Evolutionary conservation across 2,888 invertebrate genomes (phyloP), one percentile per base, ranked within the genome.

Genomic region (Hirtodrosophila cameraria): DNA sequence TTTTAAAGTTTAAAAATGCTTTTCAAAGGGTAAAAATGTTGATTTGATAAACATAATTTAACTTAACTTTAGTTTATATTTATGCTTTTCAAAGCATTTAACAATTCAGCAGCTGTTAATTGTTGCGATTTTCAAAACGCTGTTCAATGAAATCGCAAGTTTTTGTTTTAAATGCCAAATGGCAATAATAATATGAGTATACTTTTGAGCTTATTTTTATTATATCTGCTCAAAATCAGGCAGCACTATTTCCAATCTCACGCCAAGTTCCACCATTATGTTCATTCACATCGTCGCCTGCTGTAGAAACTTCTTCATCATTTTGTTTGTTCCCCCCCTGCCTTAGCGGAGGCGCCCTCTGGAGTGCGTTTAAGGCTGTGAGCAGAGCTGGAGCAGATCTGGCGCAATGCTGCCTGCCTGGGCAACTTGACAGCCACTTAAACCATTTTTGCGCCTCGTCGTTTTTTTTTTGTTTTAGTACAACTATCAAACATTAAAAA

Each of bases 401-500:
- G 18, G 27, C 33, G 52, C 60, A 15, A 20, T 23, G 48, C 27
- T 41, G 45, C 41, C 36, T 15, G 20, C 45, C 23, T 42, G 16
- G 16, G 42, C 60, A 55, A 73, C 59, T 52, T 69, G 73, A 77
- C 79, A 80, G 81, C 59, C 85, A 86, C 81, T 82, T 86, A 65
- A 80, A 75, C 58, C 53, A 74, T 76, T 83, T 72, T 71, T 71
- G 68, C 64, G 71, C 65, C 82, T 60, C 61, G 83, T 74, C 74
- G 55, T 76, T 78, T 84, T 72, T 72, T 76, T 78, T 84, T 72
- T 72, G 68, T 86, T 86, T 83, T 79, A 80, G 76, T 60, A 68
- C 61, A 81, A 86, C 86, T 83, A 86, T 86, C 81, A 81, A 81
- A 71, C 86, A 84, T 86, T 81, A 84, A 86, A 84, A 80, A 81